Base-by-base conservation (phyloP, 64 coral and sea anemone species). In the Acropora tenuis region DNA sequence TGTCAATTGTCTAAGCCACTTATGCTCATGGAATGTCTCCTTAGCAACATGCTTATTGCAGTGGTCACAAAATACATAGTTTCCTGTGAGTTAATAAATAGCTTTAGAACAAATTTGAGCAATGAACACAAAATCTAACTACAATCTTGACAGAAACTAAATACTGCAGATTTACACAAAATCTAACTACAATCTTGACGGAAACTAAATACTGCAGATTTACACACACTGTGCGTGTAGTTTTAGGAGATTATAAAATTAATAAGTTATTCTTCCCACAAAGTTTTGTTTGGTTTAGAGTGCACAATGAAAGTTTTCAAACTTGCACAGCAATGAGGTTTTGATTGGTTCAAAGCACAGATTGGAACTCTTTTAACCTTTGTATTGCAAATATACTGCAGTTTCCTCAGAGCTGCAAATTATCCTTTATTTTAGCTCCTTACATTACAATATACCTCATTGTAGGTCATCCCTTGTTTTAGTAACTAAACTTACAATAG, bases 51-150 rank as follows among this genome's bases (percentile, higher is more conserved):
- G 81, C 16, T 41, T 69, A 67, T 84, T 40, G 41, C 81, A 84
- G 40, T 84, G 60, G 13, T 84, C 41, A 67, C 81, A 84, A 67
- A 84, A 84, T 44, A 84, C 81, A 83, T 83, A 84, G 43, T 59
- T 67, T 76, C 74, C 74, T 76, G 59, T 6, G 59, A 15, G 59
- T 63, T 63, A 63, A 63, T 63, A 63, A 63, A 63, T 63, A 63
- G 59, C 8, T 63, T 63, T 63, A 63, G 59, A 63, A 63, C 59
- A 63, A 63, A 63, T 63, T 55, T 63, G 12, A 63, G 59, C 59
- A 63, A 63, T 63, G 59, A 63, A 63, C 15, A 63, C 59, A 63
- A 63, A 63, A 63, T 63, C 59, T 63, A 13, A 63, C 59, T 4
- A 63, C 7, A 63, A 12, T 55, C 4, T 4, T 55, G 4, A 63